Conservation (phyloP, 2,888 invertebrate genomes). For the Tiphia femorata region DNA sequence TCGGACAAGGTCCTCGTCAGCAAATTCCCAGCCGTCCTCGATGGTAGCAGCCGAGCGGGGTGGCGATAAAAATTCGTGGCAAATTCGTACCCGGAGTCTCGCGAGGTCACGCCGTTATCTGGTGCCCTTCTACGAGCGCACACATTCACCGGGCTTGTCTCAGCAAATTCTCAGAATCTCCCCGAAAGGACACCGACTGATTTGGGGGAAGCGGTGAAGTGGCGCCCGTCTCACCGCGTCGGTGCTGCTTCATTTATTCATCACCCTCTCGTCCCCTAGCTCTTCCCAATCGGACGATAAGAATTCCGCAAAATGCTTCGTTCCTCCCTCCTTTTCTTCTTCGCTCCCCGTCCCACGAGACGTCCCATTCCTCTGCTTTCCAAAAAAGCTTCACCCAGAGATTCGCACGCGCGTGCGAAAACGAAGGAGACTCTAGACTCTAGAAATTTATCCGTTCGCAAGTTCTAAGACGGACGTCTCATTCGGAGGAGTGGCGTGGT, state of each 20-base stretch:
- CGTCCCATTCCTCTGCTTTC: constrained; percentile 5
- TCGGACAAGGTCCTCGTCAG: too few relatives aligned
- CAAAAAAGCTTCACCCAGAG: not conserved
- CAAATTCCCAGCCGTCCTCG: too few relatives aligned
- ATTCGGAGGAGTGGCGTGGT: too few relatives aligned
- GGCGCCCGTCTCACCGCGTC: constrained; percentile 1
- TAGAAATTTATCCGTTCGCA: too few relatives aligned
- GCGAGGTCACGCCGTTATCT: too few relatives aligned
- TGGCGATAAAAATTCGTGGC: too few relatives aligned
- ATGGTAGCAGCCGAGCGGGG: too few relatives aligned
- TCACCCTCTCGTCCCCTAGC: too few relatives aligned
- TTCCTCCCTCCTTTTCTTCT: not conserved
- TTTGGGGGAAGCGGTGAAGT: not conserved
- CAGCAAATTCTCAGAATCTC: constrained; percentile 3
- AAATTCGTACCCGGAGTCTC: not conserved
- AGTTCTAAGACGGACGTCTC: too few relatives aligned
- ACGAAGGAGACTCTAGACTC: too few relatives aligned
- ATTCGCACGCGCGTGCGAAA: too few relatives aligned
- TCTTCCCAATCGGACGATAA: constrained; percentile 24
- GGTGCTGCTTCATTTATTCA: constrained; percentile 2
- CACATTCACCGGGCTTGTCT: not conserved
- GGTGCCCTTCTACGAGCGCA: not conserved
- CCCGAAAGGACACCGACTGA: not conserved
- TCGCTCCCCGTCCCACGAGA: constrained; percentile 21
- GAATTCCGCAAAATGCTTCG: constrained; percentile 10